Evolutionary conservation across 2,797 vertebrate species (phyloP).

Genomic region (Periparus ater): DNA sequence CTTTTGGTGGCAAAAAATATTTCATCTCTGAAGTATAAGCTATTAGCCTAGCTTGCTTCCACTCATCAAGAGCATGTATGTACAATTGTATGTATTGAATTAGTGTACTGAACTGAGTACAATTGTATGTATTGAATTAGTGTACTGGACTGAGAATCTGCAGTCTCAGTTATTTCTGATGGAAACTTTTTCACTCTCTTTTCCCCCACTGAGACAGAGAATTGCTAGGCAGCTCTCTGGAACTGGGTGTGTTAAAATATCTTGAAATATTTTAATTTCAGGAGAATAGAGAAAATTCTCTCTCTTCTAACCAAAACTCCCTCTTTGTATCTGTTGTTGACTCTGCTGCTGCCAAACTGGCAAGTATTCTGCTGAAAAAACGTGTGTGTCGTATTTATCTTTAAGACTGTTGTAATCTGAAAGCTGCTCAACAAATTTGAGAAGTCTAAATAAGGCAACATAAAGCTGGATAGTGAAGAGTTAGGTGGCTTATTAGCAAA

Average conservation of each 20-base stretch:
- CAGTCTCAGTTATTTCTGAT: neutral
- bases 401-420: constrained; percentile 72
- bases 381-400: constrained; percentile 61
- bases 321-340: neutral
- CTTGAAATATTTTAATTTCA: neutral
- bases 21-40: neutral
- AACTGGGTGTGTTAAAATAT: neutral
- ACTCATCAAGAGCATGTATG: neutral
- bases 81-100: neutral
- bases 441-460: constrained; percentile 66
- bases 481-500: constrained; percentile 50
- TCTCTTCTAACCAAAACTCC: neutral
- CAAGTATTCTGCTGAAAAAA: constrained; percentile 44
- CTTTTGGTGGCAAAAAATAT: neutral
- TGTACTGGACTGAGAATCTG: neutral
- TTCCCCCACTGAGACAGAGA: neutral
- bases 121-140: neutral
- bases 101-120: neutral
- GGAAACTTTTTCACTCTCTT: neutral
- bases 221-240: neutral
- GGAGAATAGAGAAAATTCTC: neutral
- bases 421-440: constrained; percentile 68
- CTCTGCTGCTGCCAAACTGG: constrained; percentile 14
- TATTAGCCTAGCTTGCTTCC: neutral
- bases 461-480: constrained; percentile 47